Evolutionary conservation across 2,888 invertebrate genomes (phyloP), one percentile per base, ranked within the genome.

Genomic region (Laspeyria flexula): DNA sequence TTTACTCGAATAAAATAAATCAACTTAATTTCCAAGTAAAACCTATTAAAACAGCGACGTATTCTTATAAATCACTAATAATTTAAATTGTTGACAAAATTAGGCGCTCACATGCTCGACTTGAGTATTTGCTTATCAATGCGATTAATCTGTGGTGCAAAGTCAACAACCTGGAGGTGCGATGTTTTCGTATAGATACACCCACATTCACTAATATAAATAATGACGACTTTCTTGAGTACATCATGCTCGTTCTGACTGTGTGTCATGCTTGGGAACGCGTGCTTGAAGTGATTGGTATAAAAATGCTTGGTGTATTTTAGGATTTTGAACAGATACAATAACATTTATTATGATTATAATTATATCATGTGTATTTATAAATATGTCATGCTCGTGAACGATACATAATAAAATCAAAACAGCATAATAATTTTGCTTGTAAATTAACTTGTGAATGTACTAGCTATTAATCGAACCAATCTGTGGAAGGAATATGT

Each of bases 71-170:
- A 10, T 34, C 10, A 34, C 16, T n/a, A 31, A 10, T 9, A 34
- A 16, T 34, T 34, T 34, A 34, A 34, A 34, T 34, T 34, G 18
- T 18, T 34, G 34, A 34, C 34, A n/a, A 34, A 34, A 34, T 34
- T 34, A 34, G 18, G 34, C 34, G 15, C 16, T 34, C n/a, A 10
- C 33, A n/a, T n/a, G n/a, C n/a, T n/a, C n/a, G n/a, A n/a, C n/a
- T n/a, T n/a, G 18, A 34, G n/a, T 16, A 34, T 34, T 16, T 34
- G 5, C 18, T 34, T 34, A 34, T 34, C 34, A n/a, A 34, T 7
- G 5, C 10, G 34, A 10, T n/a, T 18, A 15, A 34, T 34, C 34
- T 18, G 34, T 15, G n/a, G n/a, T 34, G 31, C 12, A 4, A 13
- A 31, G 31, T 31, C 31, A 34, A 34, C 34, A 34, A 34, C 34